Evolutionary conservation across 2,797 vertebrate species (phyloP).

Genomic region (Channallabes apus): DNA sequence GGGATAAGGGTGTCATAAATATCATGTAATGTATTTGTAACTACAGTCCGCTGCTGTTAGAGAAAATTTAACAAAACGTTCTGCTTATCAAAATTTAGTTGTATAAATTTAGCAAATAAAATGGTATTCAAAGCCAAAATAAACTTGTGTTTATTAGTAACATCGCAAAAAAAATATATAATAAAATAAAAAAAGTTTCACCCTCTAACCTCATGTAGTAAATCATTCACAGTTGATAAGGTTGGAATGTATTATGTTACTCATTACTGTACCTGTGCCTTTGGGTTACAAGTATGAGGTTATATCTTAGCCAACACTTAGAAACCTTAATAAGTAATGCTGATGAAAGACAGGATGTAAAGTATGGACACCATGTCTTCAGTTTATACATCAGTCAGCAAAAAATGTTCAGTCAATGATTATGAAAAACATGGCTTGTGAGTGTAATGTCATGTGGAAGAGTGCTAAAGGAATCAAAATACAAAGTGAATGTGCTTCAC

Average conservation of each 20-base stretch:
- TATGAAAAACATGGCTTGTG: not conserved
- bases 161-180: not conserved
- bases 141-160: not conserved
- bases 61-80: not conserved
- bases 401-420: not conserved
- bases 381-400: not conserved
- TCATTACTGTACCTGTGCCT: constrained; percentile 18
- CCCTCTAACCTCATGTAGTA: constrained; percentile 29
- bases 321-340: not conserved
- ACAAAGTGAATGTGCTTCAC: not conserved
- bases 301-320: not conserved
- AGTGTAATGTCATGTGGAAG: not conserved
- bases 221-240: constrained; percentile 73
- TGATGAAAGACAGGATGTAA: not conserved
- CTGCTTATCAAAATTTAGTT: not conserved
- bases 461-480: not conserved
- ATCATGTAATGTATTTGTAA: no score
- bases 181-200: not conserved
- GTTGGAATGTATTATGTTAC: constrained; percentile 32
- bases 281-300: constrained; percentile 20
- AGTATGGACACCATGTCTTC: not conserved
- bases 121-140: not conserved
- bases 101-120: not conserved
- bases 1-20: no score
- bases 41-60: not conserved